Evolutionary conservation across 1,140 invertebrate species (phyloP).

Genomic region (Brachionus plicatilis): DNA sequence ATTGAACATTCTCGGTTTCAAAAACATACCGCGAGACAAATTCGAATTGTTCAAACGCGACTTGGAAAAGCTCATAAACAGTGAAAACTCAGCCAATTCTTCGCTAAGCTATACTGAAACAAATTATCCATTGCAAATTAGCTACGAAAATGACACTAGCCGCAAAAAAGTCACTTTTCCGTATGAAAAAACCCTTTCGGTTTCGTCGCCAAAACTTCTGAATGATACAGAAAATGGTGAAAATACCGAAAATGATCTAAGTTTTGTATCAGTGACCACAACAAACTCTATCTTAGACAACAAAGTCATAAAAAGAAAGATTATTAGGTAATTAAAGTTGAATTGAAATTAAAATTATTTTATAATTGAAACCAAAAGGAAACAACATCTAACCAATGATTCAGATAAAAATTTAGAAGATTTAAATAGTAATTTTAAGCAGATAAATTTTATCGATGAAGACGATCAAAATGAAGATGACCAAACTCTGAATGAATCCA

Average conservation of each 20-base stretch:
- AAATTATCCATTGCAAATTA: background rate
- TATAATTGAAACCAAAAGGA: background rate
- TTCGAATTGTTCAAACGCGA: background rate
- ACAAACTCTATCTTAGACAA: constrained; percentile 11
- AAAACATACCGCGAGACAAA: constrained; percentile 2
- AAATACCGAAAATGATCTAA: constrained; percentile 14
- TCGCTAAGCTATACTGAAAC: background rate
- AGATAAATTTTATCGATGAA: background rate
- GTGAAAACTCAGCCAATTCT: background rate
- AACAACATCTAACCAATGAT: background rate
- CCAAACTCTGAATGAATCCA: background rate
- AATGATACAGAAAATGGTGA: background rate
- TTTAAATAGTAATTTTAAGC: background rate
- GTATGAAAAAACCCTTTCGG: background rate
- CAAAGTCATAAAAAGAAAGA: constrained; percentile 14
- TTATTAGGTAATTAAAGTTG: background rate
- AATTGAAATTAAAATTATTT: background rate
- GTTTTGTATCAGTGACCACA: background rate
- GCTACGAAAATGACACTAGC: background rate
- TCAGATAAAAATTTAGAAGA: background rate
- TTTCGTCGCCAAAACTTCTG: background rate
- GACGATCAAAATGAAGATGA: background rate
- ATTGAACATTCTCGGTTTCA: background rate
- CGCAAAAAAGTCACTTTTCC: constrained; percentile 24
- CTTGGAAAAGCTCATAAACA: constrained; percentile 1